Evolutionary conservation across 1,140 invertebrate genomes (phyloP).

Genomic region (Drosophila truncata): DNA sequence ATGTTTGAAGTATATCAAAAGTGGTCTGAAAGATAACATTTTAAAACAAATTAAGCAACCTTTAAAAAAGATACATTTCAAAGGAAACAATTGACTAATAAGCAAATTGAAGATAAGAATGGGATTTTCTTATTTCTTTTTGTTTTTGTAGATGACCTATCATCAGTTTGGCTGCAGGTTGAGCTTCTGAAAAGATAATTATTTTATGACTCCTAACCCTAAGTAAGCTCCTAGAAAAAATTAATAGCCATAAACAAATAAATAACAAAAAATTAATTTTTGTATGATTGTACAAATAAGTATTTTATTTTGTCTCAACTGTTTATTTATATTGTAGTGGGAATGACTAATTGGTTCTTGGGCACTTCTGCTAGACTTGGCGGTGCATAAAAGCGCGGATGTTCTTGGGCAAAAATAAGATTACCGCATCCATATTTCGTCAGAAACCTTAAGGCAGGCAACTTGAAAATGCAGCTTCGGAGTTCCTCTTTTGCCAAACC

Average conservation of each 20-base stretch:
- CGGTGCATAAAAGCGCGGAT: not conserved
- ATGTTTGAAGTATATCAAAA: not conserved
- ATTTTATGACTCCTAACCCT: too few species aligned
- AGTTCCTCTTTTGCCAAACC: constrained; percentile 28
- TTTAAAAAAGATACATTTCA: not conserved
- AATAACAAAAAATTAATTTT: not conserved
- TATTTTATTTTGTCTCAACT: not conserved
- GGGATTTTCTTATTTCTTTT: too few species aligned
- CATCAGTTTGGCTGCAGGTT: not conserved
- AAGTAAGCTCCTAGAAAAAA: too few species aligned
- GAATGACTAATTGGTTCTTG: not conserved
- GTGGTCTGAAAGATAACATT: not conserved
- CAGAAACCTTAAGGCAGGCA: constrained; percentile 23
- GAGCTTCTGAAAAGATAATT: not conserved
- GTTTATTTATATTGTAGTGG: not conserved
- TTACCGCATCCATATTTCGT: constrained; percentile 36
- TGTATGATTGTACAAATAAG: not conserved
- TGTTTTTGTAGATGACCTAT: not conserved
- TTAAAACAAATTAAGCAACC: not conserved
- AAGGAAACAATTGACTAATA: too few species aligned
- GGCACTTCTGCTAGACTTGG: not conserved
- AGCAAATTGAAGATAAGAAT: not conserved
- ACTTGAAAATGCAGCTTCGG: constrained; percentile 44
- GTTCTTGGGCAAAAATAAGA: constrained; percentile 15
- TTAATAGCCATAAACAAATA: too few species aligned